Percentiles rank a stretch among this genome's conserved stretches.
Conservation (phyloP, 2,113 vertebrate species). For the Thalassoma bifasciatum region DNA sequence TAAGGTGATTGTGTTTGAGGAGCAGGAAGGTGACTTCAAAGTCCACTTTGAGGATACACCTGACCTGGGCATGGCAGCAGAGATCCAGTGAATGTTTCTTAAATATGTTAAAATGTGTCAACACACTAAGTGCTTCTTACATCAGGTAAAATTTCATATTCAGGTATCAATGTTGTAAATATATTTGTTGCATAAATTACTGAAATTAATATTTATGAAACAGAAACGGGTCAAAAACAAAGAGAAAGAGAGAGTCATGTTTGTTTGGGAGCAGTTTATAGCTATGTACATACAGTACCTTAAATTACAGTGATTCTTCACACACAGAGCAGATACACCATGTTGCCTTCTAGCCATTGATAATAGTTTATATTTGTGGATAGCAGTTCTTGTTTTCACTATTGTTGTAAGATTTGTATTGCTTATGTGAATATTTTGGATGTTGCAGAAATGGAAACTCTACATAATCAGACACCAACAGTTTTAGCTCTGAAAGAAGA, state of each 20-base stretch:
- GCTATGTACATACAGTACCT: conserved; percentile 54
- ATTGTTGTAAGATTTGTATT: conserved; percentile 26
- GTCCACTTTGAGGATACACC: conserved; percentile 87
- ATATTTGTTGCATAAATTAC: neutral
- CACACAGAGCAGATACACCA: conserved; percentile 29
- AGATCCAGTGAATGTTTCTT: conserved; percentile 72
- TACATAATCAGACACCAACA: neutral
- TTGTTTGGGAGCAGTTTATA: conserved; percentile 52
- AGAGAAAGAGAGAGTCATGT: conserved; percentile 20
- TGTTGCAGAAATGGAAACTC: neutral
- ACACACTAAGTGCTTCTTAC: neutral
- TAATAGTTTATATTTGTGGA: conserved; percentile 4
- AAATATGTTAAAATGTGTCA: neutral
- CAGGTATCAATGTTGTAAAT: neutral
- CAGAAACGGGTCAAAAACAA: conserved; percentile 9
- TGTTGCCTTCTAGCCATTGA: conserved; percentile 7
- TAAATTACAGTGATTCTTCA: conserved; percentile 44
- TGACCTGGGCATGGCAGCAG: conserved; percentile 86
- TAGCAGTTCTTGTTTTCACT: neutral
- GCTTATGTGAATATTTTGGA: conserved; percentile 25
- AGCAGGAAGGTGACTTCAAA: conserved; percentile 85
- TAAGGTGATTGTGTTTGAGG: conserved; percentile 92
- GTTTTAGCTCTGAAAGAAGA: neutral
- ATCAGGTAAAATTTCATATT: neutral
- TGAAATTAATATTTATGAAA: neutral